Evolutionary conservation across 2,888 invertebrate genomes (phyloP), one percentile per base, ranked within the genome.

Genomic region (Allacma fusca): DNA sequence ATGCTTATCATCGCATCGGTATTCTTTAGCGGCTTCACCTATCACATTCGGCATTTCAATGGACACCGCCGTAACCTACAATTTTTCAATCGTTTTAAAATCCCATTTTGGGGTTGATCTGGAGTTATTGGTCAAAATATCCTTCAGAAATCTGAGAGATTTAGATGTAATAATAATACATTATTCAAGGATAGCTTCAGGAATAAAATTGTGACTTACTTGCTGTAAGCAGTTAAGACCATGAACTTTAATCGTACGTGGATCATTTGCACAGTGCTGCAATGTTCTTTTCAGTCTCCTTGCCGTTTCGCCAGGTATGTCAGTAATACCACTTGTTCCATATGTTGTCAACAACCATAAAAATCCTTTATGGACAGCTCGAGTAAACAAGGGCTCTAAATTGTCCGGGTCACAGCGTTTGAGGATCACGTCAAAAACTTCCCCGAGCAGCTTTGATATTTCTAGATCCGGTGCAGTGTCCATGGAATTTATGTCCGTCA

Each of bases 311-410:
- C 28, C 13, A 21, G 78, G 23, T 19, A 77, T 79, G 26, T 82
- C 74, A 9, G 7, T 26, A 7, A 74, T n/a, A 21, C 21, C 24
- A 23, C 43, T 40, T 0, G 65, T 79, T 5, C 82, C 82, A 72
- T 79, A 78, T 29, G 80, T 79, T 59, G 78, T 81, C 29, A 82
- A 71, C 4, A 82, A 72, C 34, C 77, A 82, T 19, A 81, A 68
- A 71, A 82, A 81, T 13, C 65, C 79, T 23, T 78, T 34, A 19
- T 79, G 76, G 19, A 79, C 64, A 13, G 77, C 75, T 65, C 78
- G 74, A 12, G 79, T 16, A 73, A 82, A 82, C 28, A 50, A 43
- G 16, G 78, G 76, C 62, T 67, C 75, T 2, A 82, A 57, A 29
- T 24, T 79, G 29, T 24, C 50, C 1, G 82, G 79, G 43, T 82